phyloP scores from a whole-genome alignment of 2,797 vertebrate genomes.

The Etheostoma perlongum region DNA sequence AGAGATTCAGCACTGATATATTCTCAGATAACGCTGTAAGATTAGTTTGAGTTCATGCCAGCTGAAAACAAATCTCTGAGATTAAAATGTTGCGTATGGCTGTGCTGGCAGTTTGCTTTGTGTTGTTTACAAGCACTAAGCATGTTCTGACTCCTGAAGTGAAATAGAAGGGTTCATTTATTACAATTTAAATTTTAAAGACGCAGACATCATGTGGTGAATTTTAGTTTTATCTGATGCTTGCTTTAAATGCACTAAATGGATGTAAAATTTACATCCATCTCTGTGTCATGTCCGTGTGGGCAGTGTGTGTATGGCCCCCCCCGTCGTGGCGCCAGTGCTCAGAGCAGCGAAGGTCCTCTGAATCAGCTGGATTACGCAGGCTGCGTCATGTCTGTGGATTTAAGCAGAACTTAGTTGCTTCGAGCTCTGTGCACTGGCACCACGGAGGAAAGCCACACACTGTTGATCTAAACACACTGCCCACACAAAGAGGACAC shows the following conservation, averaged over 20 bases:
- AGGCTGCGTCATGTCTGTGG: no score
- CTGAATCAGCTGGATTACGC: no score
- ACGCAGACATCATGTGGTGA: neutral
- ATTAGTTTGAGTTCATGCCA: slow-evolving; percentile 30
- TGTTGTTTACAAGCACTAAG: neutral
- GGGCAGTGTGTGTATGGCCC: no score
- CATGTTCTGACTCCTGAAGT: slow-evolving; percentile 6
- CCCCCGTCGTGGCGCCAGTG: no score
- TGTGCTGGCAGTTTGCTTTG: neutral
- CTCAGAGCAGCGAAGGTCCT: no score
- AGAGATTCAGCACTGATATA: slow-evolving; percentile 15
- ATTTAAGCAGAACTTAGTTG: no score
- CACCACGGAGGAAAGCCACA: no score
- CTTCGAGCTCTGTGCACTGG: no score
- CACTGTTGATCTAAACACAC: no score
- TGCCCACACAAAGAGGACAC: no score
- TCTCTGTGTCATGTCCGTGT: no score
- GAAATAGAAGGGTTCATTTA: neutral
- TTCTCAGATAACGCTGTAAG: slow-evolving; percentile 45
- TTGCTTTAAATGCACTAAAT: neutral
- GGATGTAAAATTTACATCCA: no score
- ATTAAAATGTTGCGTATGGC: neutral
- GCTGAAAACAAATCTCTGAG: slow-evolving; percentile 30
- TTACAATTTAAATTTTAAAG: neutral
- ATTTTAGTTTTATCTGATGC: slow-evolving; percentile 1